Base-by-base conservation (phyloP, 37 sponge, comb jelly and placozoan genomes). In the Tethya wilhelma region DNA sequence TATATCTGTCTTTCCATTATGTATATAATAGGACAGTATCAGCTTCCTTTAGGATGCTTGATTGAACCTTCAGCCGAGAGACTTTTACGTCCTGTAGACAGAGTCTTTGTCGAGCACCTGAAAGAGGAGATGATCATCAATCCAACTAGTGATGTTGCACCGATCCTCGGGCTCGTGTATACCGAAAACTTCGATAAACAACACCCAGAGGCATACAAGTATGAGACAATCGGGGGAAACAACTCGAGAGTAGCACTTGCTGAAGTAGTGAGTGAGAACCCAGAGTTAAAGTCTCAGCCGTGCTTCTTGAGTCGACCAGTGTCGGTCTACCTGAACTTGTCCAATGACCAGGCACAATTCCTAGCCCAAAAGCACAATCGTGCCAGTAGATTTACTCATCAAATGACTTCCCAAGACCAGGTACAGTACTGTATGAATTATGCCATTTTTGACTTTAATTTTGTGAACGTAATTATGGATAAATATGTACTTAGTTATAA, bases 221-320 rank as follows among this genome's bases (percentile, higher is more conserved):
- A 79, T 25, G 80, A 79, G n/a, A 68, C 69, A 17, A 30, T 79
- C 37, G 80, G 80, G 2, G 80, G 80, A 8, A 79, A 79, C 57
- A 26, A 79, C 57, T 79, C 80, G 30, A 67, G 80, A 37, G 33
- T 36, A n/a, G 80, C 80, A 26, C 59, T 79, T 4, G 0, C 1
- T 4, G 69, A 79, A n/a, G n/a, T n/a, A n/a, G n/a, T n/a, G n/a
- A n/a, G n/a, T n/a, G n/a, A n/a, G n/a, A n/a, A n/a, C n/a, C n/a
- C n/a, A n/a, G n/a, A n/a, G n/a, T n/a, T n/a, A n/a, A n/a, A n/a
- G n/a, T n/a, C n/a, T n/a, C n/a, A n/a, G n/a, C n/a, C n/a, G n/a
- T n/a, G n/a, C n/a, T n/a, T n/a, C n/a, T n/a, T n/a, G n/a, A n/a
- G n/a, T n/a, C n/a, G n/a, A n/a, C n/a, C n/a, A n/a, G n/a, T n/a